Evolutionary conservation across 2,888 invertebrate species (phyloP).

Genomic region (Gisinianus flammeolus): DNA sequence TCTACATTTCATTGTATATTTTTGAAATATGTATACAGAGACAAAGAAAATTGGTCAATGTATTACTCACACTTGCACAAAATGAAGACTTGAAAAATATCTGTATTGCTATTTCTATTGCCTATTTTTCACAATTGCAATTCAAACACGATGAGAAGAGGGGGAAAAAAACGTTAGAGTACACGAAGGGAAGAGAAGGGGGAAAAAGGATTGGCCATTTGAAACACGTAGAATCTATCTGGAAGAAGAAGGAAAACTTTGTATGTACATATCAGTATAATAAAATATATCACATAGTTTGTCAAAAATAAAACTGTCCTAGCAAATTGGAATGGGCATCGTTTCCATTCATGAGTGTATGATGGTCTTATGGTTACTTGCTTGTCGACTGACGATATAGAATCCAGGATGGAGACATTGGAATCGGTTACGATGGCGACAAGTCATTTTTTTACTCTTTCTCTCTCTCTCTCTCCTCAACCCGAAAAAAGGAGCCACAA

Average conservation of each 20-base stretch:
- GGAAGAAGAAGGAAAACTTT: background rate
- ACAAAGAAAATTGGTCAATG: too few species aligned
- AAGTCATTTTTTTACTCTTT: background rate
- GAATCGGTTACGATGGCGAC: background rate
- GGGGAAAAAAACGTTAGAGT: too few species aligned
- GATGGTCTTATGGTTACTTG: background rate
- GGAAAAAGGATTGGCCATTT: background rate
- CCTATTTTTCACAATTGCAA: too few species aligned
- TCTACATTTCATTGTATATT: too few species aligned
- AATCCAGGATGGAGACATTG: background rate
- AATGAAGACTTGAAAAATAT: too few species aligned
- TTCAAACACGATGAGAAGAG: too few species aligned
- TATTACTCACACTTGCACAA: too few species aligned
- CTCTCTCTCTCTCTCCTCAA: too few species aligned
- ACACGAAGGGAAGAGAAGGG: too few species aligned
- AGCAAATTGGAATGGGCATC: constrained; percentile 15
- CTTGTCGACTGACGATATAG: background rate
- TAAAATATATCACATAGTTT: background rate
- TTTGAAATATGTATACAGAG: too few species aligned
- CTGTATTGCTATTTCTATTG: too few species aligned
- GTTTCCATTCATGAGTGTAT: background rate
- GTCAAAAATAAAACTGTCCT: constrained; percentile 10
- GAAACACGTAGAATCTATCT: constrained; percentile 5
- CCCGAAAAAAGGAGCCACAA: too few species aligned
- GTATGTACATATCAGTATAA: background rate